Evolutionary conservation across 2,113 vertebrate species (phyloP), one percentile per base, ranked within the genome.

Genomic region (Leiothrix lutea): DNA sequence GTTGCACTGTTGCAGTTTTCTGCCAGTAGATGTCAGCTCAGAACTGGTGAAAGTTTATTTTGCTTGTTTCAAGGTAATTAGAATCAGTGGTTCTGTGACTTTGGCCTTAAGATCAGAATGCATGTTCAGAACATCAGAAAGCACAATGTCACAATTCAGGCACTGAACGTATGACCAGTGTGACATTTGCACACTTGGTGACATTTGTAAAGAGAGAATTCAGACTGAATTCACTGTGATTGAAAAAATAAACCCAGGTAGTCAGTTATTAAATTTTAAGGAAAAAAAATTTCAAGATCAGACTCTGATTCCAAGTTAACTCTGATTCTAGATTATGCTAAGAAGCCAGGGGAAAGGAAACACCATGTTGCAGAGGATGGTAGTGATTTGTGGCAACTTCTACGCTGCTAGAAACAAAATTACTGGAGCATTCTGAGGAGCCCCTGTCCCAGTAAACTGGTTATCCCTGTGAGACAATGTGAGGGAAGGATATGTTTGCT

Each of bases 1-100:
- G 51, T 33, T 44, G 48, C 29, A 9, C 70, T 56, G 80, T 67
- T 95, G 51, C 95, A 78, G 3, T 51, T 50, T 82, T 95, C 62
- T 94, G 40, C 96, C 94, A 95, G 85, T 86, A 97, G 94, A 89
- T 97, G 96, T 95, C 96, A 96, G 48, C 87, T 90, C 58, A 51
- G 36, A 88, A 96, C 96, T 66, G 51, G 14, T 85, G 44, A 75
- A 96, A 96, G 17, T 56, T 72, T 80, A 80, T 88, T 92, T 71
- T 78, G 53, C 50, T 85, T 73, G 26, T 90, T 96, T 86, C 71
- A 72, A 57, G 19, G 14, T 71, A 51, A 54, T 75, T 35, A 8
- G 47, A 79, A 71, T 72, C 35, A 47, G 77, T 48, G 58, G 50
- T 78, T 90, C 47, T 51, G 33, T 57, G 78, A 42, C 58, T 51